Percentiles rank a stretch among this genome's conserved stretches.
Evolutionary conservation across 1,140 invertebrate genomes (phyloP).

Genomic region (Pantala flavescens): DNA sequence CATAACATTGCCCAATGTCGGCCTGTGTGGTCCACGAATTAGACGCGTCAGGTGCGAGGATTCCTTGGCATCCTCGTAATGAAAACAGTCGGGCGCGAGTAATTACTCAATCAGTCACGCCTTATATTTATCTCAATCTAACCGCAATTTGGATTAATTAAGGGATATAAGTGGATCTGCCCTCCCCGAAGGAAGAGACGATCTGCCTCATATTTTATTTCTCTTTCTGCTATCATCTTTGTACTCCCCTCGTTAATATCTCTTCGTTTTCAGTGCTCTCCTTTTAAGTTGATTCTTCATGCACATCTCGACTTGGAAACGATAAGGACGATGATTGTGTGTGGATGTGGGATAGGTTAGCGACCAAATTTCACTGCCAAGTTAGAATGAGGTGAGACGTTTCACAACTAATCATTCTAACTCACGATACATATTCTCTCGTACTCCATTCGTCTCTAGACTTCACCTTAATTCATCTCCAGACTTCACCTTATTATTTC

Average conservation of each 20-base stretch:
- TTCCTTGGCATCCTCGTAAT: background rate
- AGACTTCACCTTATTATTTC: too few species aligned
- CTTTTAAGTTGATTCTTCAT: too few species aligned
- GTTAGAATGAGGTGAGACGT: too few species aligned
- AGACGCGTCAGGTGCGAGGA: background rate
- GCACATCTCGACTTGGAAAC: too few species aligned
- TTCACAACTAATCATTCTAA: too few species aligned
- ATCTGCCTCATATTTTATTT: background rate
- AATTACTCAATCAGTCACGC: slow-evolving; percentile 1
- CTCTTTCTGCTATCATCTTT: background rate
- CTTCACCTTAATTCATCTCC: too few species aligned
- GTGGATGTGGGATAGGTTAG: too few species aligned
- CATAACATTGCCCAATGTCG: background rate
- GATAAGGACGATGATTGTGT: too few species aligned
- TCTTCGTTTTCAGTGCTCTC: background rate
- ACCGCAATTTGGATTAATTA: background rate
- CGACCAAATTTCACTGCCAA: too few species aligned
- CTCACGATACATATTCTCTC: too few species aligned
- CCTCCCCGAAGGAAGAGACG: background rate
- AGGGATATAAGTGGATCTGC: background rate
- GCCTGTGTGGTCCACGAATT: background rate
- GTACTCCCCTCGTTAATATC: background rate
- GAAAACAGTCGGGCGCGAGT: background rate
- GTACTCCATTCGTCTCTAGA: too few species aligned
- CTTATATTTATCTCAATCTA: background rate